phyloP scores from a whole-genome alignment of 2,113 vertebrate genomes.

The Ammodytes marinus region DNA sequence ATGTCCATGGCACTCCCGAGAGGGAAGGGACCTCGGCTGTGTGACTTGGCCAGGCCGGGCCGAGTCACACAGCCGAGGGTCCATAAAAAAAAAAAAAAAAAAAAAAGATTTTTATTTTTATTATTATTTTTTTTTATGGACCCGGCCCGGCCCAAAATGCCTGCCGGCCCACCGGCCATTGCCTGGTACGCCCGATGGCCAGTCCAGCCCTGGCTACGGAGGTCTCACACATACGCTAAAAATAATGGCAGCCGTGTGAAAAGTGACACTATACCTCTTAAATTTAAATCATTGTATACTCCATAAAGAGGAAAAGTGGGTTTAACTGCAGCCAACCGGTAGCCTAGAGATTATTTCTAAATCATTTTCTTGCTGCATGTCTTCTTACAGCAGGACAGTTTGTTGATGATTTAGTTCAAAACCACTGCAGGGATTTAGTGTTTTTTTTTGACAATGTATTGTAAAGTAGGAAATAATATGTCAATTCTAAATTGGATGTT shows the following conservation, averaged over 20 bases:
- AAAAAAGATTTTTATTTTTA: too few relatives aligned
- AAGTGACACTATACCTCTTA: not conserved
- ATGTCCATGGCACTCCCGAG: too few relatives aligned
- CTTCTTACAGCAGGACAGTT: not conserved
- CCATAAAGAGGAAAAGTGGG: not conserved
- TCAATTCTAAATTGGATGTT: not conserved
- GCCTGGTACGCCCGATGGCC: too few relatives aligned
- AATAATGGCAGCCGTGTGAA: conserved; percentile 22
- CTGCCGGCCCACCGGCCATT: too few relatives aligned
- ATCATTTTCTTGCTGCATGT: not conserved
- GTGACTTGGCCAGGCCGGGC: too few relatives aligned
- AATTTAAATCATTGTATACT: conserved; percentile 1
- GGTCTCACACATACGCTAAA: conserved; percentile 19
- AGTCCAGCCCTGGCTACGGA: not conserved
- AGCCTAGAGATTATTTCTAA: not conserved
- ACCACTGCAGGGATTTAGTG: not conserved
- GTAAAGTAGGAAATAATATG: not conserved
- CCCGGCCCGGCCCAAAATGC: too few relatives aligned
- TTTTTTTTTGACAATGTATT: not conserved
- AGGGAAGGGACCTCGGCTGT: too few relatives aligned
- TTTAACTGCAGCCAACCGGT: not conserved
- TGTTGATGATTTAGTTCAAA: not conserved
- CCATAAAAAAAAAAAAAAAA: too few relatives aligned
- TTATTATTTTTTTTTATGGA: too few relatives aligned
- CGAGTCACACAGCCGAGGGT: too few relatives aligned